Conservation (phyloP, 2,888 invertebrate species). For the Drosophila meridionalis region DNA sequence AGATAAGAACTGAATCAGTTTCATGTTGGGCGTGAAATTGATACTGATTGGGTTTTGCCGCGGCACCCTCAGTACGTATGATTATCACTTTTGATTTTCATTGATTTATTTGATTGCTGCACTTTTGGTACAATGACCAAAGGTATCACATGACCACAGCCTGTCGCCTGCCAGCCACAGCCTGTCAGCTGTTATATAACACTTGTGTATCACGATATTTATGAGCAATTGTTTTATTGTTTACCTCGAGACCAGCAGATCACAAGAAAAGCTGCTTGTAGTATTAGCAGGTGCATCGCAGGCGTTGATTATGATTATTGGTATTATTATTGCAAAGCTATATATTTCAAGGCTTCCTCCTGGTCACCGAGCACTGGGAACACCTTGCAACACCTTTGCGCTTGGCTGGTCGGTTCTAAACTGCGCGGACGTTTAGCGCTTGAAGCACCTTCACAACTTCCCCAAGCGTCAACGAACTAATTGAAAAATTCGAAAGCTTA, state of each 20-base stretch:
- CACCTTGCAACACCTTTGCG: conserved; percentile 52
- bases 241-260: conserved; percentile 70
- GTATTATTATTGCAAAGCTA: not conserved
- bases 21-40: conserved; percentile 51
- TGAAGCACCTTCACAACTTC: conserved; percentile 76
- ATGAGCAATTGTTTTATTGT: not conserved
- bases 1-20: conserved; percentile 35
- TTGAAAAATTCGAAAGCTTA: conserved; percentile 78
- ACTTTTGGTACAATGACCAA: conserved; percentile 42
- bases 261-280: conserved; percentile 46
- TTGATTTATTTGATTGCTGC: conserved; percentile 48
- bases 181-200: conserved; percentile 28
- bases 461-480: conserved; percentile 78
- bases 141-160: conserved; percentile 58
- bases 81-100: conserved; percentile 43
- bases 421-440: conserved; percentile 64
- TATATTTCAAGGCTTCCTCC: conserved; percentile 16
- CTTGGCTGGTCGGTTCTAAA: conserved; percentile 65
- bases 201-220: not conserved
- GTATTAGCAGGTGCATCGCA: conserved; percentile 44
- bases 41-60: conserved; percentile 49
- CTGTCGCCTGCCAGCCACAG: not conserved
- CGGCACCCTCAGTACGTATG: conserved; percentile 5
- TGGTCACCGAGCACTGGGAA: conserved; percentile 36
- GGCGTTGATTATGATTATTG: not conserved